Evolutionary conservation across 2,888 invertebrate species (phyloP), one percentile per base, ranked within the genome.

Genomic region (Thymelicus sylvestris): DNA sequence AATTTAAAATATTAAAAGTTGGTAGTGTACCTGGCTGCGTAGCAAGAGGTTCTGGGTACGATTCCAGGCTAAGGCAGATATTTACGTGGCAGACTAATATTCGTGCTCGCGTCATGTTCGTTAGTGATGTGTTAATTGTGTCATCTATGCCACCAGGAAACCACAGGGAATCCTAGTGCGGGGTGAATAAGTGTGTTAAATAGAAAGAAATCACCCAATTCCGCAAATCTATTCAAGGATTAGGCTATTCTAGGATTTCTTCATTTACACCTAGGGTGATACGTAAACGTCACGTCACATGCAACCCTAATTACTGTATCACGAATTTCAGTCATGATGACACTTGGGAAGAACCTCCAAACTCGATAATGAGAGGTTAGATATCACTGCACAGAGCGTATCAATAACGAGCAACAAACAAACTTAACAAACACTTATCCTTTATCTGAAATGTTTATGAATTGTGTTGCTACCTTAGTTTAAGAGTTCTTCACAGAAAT

Each of bases 281-380:
- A 52, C 50, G 50, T 7, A 7, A 19, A 6, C 19, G 50, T 52
- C 15, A 6, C 19, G 50, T 52, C 15, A 19, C 50, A 52, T 52
- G 19, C 7, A 15, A 52, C 1, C 50, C 15, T 52, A 52, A 52
- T 15, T 52, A 52, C 50, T 19, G 3, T 10, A 52, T 65, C 64
- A n/a, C 39, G 64, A 64, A 7, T n/a, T n/a, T 64, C 50, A 52
- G 50, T 47, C 24, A 62, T 24, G 44, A 47, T 47, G n/a, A 47
- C 19, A 57, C 59, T 66, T 38, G 66, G 65, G 39, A 66, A 66
- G 57, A 59, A 59, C 66, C 66, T 66, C 66, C 41, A 66, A 47
- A 47, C n/a, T 47, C n/a, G 66, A 59, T 66, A 66, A 59, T 59
- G 50, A 12, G 44, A 19, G 8, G 15, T 52, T 19, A 15, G 50